Evolutionary conservation across 2,888 invertebrate species (phyloP).

Genomic region (Galeruca laticollis): DNA sequence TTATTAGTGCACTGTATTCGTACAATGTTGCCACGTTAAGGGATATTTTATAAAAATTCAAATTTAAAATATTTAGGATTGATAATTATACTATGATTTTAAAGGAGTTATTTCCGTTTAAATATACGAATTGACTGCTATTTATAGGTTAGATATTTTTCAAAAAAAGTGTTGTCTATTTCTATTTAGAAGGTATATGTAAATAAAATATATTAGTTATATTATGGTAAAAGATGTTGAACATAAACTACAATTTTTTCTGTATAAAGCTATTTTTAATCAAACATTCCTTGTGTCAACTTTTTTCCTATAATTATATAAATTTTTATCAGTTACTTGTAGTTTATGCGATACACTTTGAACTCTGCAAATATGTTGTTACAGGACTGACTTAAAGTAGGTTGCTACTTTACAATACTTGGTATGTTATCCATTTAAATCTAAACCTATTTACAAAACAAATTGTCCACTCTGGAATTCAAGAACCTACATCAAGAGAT

Average conservation of each 20-base stretch:
- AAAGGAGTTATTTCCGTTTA: background rate
- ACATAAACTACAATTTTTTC: background rate
- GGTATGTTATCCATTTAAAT: too few species aligned
- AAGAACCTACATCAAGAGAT: too few species aligned
- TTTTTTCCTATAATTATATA: too few species aligned
- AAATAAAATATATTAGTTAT: slow-evolving; percentile 44
- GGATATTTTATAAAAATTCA: background rate
- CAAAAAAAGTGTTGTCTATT: slow-evolving; percentile 53
- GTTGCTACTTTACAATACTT: too few species aligned
- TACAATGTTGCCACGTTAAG: background rate
- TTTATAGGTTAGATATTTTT: slow-evolving; percentile 51
- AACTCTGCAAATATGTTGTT: background rate
- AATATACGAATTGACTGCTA: slow-evolving; percentile 51
- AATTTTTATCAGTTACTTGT: background rate
- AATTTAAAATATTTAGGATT: too few species aligned
- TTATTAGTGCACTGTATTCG: too few species aligned
- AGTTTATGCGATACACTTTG: slow-evolving; percentile 1
- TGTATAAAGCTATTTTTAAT: too few species aligned
- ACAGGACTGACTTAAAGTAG: too few species aligned
- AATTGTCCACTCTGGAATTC: too few species aligned
- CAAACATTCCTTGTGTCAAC: too few species aligned
- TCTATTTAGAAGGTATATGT: slow-evolving; percentile 54
- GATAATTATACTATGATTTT: background rate
- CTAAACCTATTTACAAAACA: too few species aligned
- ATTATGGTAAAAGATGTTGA: background rate